Evolutionary conservation across 1,140 invertebrate genomes (phyloP).

Genomic region (Trichomalopsis sarcophagae): DNA sequence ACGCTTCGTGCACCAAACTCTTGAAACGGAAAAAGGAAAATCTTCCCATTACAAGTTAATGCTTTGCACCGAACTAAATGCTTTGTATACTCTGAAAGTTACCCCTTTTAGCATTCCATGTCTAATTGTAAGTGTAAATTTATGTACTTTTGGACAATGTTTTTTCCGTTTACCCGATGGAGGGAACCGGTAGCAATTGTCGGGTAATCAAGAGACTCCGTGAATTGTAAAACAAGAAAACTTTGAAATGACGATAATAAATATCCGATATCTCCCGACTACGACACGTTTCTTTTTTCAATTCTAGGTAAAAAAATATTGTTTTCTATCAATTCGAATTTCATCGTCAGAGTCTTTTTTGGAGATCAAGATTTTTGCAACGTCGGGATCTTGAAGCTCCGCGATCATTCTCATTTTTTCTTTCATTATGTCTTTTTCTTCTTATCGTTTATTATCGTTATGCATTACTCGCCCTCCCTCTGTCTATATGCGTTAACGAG

Average conservation of each 20-base stretch:
- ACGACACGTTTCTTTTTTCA: slow-evolving; percentile 11
- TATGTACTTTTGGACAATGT: background rate
- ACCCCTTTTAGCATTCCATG: background rate
- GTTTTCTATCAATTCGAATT: slow-evolving; percentile 39
- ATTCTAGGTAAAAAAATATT: slow-evolving; percentile 47
- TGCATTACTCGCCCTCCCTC: background rate
- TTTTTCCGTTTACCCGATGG: background rate
- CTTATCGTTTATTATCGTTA: slow-evolving; percentile 28
- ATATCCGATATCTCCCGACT: background rate
- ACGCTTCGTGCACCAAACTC: slow-evolving; percentile 1
- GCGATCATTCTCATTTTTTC: slow-evolving; percentile 51
- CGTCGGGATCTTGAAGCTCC: slow-evolving; percentile 47
- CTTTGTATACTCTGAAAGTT: slow-evolving; percentile 14
- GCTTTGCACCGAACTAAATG: background rate
- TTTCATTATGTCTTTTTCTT: slow-evolving; percentile 10
- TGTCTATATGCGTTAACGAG: background rate
- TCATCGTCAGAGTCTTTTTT: slow-evolving; percentile 45
- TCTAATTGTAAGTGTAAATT: slow-evolving; percentile 3
- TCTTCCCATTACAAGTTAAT: background rate
- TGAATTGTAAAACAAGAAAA: slow-evolving; percentile 10
- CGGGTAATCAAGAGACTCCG: slow-evolving; percentile 23
- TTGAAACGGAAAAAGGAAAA: background rate
- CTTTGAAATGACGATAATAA: slow-evolving; percentile 20
- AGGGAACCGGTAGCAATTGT: slow-evolving; percentile 3
- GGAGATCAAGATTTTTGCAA: slow-evolving; percentile 44